Percentiles rank a stretch among this genome's conserved stretches.
phyloP scores from a whole-genome alignment of 2,888 invertebrate genomes.

The Harpagoxenus sublaevis region DNA sequence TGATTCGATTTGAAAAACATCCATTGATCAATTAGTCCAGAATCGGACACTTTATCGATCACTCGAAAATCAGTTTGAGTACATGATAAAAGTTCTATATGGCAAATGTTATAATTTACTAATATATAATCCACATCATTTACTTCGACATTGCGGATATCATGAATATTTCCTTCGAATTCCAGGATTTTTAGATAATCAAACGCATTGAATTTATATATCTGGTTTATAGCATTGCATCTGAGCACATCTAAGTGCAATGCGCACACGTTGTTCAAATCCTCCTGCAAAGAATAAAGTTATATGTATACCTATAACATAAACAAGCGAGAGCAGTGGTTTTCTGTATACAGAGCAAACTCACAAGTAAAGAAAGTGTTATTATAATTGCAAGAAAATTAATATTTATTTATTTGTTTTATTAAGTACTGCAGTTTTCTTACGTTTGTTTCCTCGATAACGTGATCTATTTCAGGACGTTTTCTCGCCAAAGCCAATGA shows the following conservation, averaged over 20 bases:
- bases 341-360: neutral
- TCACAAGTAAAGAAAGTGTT: neutral
- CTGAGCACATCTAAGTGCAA: constrained; percentile 66
- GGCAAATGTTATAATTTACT: constrained; percentile 85
- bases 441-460: constrained; percentile 60
- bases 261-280: constrained; percentile 66
- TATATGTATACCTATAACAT: neutral
- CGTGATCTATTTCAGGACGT: constrained; percentile 48
- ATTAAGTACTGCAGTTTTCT: neutral
- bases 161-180: constrained; percentile 77
- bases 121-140: constrained; percentile 83
- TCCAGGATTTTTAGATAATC: constrained; percentile 84
- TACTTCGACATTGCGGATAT: constrained; percentile 82
- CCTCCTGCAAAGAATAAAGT: constrained; percentile 60
- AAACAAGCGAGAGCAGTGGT: neutral
- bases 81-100: constrained; percentile 86
- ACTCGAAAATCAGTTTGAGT: constrained; percentile 78
- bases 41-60: constrained; percentile 80
- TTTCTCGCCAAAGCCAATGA: constrained; percentile 75
- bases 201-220: constrained; percentile 87
- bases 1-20: constrained; percentile 82
- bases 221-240: constrained; percentile 81
- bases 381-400: neutral
- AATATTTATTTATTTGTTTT: neutral
- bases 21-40: constrained; percentile 87